Conservation (phyloP, 2,888 invertebrate genomes). For the Pardosa pseudoannulata region DNA sequence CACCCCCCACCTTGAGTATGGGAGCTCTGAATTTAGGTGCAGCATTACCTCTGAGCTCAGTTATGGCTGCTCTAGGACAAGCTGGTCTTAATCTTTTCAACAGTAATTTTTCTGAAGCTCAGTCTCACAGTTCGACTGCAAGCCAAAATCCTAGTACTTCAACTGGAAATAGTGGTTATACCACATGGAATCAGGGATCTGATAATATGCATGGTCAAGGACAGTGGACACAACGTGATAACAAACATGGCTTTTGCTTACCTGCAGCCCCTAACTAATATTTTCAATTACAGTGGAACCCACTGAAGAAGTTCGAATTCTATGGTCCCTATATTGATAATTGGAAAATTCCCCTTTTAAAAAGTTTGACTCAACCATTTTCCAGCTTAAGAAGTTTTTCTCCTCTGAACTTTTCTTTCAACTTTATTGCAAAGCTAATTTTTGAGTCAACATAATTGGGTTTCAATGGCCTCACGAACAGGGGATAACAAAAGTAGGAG, state of each 20-base stretch:
- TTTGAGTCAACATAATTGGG: too few relatives aligned
- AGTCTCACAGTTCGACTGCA: not conserved
- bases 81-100: slow-evolving; percentile 84
- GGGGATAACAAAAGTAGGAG: too few relatives aligned
- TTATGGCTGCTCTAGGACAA: slow-evolving; percentile 92
- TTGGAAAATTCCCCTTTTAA: too few relatives aligned
- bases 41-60: slow-evolving; percentile 86
- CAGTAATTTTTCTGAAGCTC: slow-evolving; percentile 80
- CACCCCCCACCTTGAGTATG: slow-evolving; percentile 75
- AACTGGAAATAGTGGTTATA: not conserved
- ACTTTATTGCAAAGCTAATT: too few relatives aligned
- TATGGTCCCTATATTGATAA: too few relatives aligned
- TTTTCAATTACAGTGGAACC: too few relatives aligned
- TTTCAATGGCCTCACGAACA: too few relatives aligned
- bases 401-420: too few relatives aligned
- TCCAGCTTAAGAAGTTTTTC: too few relatives aligned
- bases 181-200: slow-evolving; percentile 1
- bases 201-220: not conserved
- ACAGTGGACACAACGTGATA: not conserved
- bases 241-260: not conserved
- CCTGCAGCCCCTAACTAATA: not conserved
- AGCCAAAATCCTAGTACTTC: not conserved
- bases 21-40: slow-evolving; percentile 83
- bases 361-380: too few relatives aligned
- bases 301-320: too few relatives aligned